Conservation (phyloP, 2,888 invertebrate genomes). For the Apeira syringaria region DNA sequence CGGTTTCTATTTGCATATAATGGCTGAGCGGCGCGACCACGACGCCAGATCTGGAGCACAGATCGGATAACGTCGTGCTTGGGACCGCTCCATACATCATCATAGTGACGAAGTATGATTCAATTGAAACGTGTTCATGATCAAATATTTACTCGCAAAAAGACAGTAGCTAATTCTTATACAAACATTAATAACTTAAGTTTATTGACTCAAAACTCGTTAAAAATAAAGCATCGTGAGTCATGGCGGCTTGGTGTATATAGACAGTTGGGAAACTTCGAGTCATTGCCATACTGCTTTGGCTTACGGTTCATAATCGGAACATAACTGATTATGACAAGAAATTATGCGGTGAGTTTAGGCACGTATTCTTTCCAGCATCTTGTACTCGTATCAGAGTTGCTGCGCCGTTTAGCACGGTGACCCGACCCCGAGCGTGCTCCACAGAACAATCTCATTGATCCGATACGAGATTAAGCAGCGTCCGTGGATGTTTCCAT, state of each 20-base stretch:
- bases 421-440: conserved; percentile 67
- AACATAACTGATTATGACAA: conserved; percentile 36
- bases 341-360: conserved; percentile 39
- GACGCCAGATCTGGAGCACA: conserved; percentile 70
- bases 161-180: conserved; percentile 38
- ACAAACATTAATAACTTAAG: conserved; percentile 44
- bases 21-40: conserved; percentile 65
- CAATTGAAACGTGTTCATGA: conserved; percentile 40
- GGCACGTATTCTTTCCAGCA: conserved; percentile 47
- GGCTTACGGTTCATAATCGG: conserved; percentile 40
- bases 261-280: conserved; percentile 37
- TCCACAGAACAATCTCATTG: conserved; percentile 63
- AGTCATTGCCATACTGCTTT: conserved; percentile 39
- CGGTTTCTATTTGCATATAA: conserved; percentile 71
- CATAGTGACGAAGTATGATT: conserved; percentile 50
- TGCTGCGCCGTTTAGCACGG: conserved; percentile 69
- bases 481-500: conserved; percentile 71
- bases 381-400: conserved; percentile 45
- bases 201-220: conserved; percentile 54
- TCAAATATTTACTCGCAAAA: conserved; percentile 40
- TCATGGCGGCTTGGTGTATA: conserved; percentile 45
- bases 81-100: conserved; percentile 53
- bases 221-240: conserved; percentile 56
- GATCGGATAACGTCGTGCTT: conserved; percentile 59
- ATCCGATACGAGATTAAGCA: conserved; percentile 72